phyloP scores from a whole-genome alignment of 2,797 vertebrate species.

The Lepidocolaptes lacrymiger region DNA sequence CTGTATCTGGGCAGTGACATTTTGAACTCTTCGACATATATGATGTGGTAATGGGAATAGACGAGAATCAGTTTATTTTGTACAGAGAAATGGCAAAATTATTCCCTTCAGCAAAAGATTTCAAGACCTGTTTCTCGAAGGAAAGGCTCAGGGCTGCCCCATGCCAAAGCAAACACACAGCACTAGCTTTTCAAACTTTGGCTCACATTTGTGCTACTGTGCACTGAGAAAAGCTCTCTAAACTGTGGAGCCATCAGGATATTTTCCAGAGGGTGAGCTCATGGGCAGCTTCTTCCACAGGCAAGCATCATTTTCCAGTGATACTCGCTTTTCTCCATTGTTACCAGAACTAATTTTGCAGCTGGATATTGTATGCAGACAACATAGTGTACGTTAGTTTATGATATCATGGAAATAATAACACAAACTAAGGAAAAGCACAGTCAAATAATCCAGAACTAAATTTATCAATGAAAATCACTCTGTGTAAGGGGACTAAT shows the following conservation, averaged over 20 bases:
- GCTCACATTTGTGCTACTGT: constrained; percentile 79
- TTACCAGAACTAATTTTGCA: constrained; percentile 40
- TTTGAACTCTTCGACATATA: neutral
- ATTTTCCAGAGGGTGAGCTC: constrained; percentile 81
- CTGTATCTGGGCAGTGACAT: neutral
- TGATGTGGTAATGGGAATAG: neutral
- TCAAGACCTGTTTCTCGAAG: constrained; percentile 54
- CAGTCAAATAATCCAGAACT: neutral
- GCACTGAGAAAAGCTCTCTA: constrained; percentile 66
- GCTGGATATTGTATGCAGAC: neutral
- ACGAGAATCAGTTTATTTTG: constrained; percentile 23
- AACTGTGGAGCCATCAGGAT: constrained; percentile 70
- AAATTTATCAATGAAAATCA: neutral
- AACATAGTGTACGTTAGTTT: neutral
- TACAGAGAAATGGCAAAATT: constrained; percentile 49
- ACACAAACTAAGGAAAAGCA: neutral
- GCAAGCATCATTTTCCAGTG: constrained; percentile 73
- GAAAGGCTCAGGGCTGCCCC: constrained; percentile 51
- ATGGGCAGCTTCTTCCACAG: constrained; percentile 69
- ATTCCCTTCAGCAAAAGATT: constrained; percentile 53
- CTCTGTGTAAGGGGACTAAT: neutral
- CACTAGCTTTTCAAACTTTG: constrained; percentile 73
- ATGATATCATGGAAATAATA: constrained; percentile 6
- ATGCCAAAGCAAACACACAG: constrained; percentile 79
- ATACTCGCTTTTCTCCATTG: constrained; percentile 51